Evolutionary conservation across 2,888 invertebrate species (phyloP).

Genomic region (Catocala fraxini): DNA sequence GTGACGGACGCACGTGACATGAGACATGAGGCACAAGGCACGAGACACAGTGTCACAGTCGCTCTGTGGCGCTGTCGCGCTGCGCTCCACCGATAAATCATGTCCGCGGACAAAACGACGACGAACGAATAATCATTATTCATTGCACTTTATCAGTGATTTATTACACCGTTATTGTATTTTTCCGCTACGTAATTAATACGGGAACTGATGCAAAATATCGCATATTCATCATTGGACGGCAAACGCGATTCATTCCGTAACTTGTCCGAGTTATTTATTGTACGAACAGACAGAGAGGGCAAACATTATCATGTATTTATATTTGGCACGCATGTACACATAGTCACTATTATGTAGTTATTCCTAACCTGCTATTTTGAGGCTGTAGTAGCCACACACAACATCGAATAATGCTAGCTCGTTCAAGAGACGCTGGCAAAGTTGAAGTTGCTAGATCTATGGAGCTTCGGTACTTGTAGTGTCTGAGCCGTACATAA

Average conservation of each 20-base stretch:
- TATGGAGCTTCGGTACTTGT: no score
- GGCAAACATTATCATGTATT: not conserved
- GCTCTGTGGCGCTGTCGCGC: conserved; percentile 7
- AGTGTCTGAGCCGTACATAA: no score
- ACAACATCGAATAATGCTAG: no score
- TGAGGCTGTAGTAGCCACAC: no score
- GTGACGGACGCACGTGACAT: no score
- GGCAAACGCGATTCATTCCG: conserved; percentile 12
- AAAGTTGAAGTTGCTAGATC: no score
- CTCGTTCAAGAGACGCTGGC: no score
- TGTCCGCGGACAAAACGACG: conserved; percentile 55
- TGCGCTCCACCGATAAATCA: conserved; percentile 49
- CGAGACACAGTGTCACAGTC: not conserved
- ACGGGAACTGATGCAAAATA: conserved; percentile 61
- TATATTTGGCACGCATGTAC: no score
- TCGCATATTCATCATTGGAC: conserved; percentile 41
- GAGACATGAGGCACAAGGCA: no score
- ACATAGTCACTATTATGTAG: no score
- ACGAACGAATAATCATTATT: conserved; percentile 72
- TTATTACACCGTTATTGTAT: conserved; percentile 74
- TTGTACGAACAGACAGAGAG: not conserved
- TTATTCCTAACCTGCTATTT: no score
- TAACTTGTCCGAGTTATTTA: conserved; percentile 12
- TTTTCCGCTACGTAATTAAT: conserved; percentile 73
- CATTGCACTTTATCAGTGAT: conserved; percentile 74